A percentile compares a stretch with the other conserved stretches of the same genome.
phyloP scores from a whole-genome alignment of 2,888 invertebrate genomes.

The Heteromurus nitidus region DNA sequence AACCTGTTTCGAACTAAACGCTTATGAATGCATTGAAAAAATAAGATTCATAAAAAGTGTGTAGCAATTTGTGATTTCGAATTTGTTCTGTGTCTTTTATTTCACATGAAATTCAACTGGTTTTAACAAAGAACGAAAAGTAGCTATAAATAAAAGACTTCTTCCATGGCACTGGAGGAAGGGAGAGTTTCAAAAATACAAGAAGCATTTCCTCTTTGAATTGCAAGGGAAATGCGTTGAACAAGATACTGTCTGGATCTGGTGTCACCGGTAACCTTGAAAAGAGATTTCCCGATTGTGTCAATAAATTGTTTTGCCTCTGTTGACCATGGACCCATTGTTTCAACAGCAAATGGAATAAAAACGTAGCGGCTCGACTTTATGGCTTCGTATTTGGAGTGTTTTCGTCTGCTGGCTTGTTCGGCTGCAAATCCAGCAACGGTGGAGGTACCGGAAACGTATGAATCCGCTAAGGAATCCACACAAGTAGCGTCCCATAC shows the following conservation, averaged over 20 bases:
- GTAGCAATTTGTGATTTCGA: neutral
- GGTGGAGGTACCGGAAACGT: neutral
- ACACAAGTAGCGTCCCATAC: constrained; percentile 51
- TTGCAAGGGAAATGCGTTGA: constrained; percentile 27
- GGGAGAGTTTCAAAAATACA: constrained; percentile 1
- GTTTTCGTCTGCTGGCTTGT: constrained; percentile 17
- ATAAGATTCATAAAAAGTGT: no score
- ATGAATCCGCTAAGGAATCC: constrained; percentile 25
- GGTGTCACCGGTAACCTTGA: neutral
- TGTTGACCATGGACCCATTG: constrained; percentile 16
- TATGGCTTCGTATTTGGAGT: constrained; percentile 11
- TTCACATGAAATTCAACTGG: neutral
- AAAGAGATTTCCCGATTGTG: neutral
- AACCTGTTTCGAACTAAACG: no score
- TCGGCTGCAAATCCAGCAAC: constrained; percentile 1
- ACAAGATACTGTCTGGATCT: neutral
- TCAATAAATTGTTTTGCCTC: neutral
- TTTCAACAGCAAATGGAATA: constrained; percentile 30
- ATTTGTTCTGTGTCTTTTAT: neutral
- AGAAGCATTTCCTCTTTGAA: constrained; percentile 40
- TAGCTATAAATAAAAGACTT: constrained; percentile 17
- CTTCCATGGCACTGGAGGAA: neutral
- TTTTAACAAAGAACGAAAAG: no score
- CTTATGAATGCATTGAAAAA: no score
- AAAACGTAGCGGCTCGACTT: neutral